phyloP scores from a whole-genome alignment of 2,888 invertebrate species.

The Tiphia femorata region DNA sequence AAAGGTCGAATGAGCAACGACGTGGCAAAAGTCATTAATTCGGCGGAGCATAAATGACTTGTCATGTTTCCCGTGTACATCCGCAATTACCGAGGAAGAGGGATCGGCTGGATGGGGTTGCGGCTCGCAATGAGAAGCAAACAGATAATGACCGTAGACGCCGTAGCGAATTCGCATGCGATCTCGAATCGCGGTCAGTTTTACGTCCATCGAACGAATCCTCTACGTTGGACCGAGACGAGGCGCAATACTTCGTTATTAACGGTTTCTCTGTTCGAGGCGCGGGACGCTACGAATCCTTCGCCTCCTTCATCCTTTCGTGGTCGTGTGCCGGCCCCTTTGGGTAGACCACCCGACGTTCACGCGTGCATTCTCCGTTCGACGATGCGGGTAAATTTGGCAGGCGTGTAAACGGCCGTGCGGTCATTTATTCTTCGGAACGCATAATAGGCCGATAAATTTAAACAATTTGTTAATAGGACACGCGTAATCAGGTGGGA shows the following conservation, averaged over 20 bases:
- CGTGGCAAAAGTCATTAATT: constrained; percentile 31
- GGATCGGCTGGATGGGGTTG: constrained; percentile 13
- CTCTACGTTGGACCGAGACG: background rate
- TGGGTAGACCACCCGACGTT: constrained; percentile 17
- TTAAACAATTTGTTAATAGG: no score
- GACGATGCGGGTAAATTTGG: background rate
- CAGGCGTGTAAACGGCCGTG: background rate
- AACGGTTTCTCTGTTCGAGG: background rate
- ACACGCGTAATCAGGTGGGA: no score
- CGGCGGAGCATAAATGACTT: constrained; percentile 23
- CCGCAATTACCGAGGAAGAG: constrained; percentile 24
- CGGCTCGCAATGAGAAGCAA: constrained; percentile 19
- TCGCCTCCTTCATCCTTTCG: background rate
- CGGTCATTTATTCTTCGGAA: background rate
- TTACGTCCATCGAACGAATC: constrained; percentile 14
- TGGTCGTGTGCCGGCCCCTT: constrained; percentile 21
- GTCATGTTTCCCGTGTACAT: constrained; percentile 28
- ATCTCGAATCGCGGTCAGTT: constrained; percentile 21
- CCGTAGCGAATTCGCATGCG: constrained; percentile 31
- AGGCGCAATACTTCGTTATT: constrained; percentile 5
- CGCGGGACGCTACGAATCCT: background rate
- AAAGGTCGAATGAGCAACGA: constrained; percentile 13
- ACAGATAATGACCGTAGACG: constrained; percentile 24
- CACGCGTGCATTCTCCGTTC: constrained; percentile 23
- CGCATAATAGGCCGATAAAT: no score